Evolutionary conservation across 2,888 invertebrate genomes (phyloP).

Genomic region (Eupithecia abbreviata): DNA sequence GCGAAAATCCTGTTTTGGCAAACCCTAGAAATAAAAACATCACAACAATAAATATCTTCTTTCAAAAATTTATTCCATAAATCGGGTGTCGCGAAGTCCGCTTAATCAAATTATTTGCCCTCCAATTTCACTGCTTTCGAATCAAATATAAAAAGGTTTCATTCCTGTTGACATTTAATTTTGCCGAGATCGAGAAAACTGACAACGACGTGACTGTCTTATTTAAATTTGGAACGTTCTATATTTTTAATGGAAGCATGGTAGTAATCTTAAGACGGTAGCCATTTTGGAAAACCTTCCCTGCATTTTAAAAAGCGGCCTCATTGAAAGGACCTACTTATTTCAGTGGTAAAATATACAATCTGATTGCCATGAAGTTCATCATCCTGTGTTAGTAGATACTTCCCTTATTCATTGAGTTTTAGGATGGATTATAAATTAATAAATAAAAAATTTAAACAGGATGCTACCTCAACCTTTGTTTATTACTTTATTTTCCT

Average conservation of each 20-base stretch:
- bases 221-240: constrained; percentile 20
- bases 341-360: background rate
- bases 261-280: constrained; percentile 4
- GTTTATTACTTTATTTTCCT: background rate
- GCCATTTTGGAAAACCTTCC: constrained; percentile 7
- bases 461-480: too few species aligned
- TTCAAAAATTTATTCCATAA: constrained; percentile 1
- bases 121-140: constrained; percentile 41
- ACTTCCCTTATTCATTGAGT: background rate
- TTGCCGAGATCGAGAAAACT: constrained; percentile 33
- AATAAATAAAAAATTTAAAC: too few species aligned
- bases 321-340: background rate
- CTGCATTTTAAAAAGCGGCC: constrained; percentile 15
- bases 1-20: background rate
- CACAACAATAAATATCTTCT: background rate
- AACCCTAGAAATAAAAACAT: background rate
- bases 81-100: background rate
- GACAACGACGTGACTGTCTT: constrained; percentile 30
- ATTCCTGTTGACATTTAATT: constrained; percentile 47
- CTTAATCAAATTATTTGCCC: constrained; percentile 46
- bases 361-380: background rate
- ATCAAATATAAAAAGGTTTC: constrained; percentile 44
- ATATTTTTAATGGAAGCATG: constrained; percentile 16
- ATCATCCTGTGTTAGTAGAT: background rate
- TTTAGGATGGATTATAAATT: too few species aligned